Evolutionary conservation across 2,888 invertebrate species (phyloP), one percentile per base, ranked within the genome.

Genomic region (Syritta pipiens): DNA sequence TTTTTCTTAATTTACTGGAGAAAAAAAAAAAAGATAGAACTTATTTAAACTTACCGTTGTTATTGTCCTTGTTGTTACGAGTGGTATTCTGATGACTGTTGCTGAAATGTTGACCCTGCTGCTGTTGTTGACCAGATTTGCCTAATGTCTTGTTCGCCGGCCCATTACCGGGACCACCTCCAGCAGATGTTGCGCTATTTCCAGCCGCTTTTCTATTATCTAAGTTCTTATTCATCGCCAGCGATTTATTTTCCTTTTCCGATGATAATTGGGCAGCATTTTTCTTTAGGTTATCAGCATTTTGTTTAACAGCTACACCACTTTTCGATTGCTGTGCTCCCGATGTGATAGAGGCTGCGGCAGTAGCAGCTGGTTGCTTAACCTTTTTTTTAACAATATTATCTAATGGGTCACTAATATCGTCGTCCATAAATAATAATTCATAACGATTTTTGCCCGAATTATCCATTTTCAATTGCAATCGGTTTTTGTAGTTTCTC

Each of bases 361-460:
- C 30, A 59, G 81, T 81, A 68, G 83, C 81, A 81, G 84, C 67
- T 75, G 84, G 83, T 24, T 82, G 69, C 63, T 84, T 84, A 83
- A 84, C 84, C 84, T 86, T 86, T 84, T 87, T 86, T 77, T 85
- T 85, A 82, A 86, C 85, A 83, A 87, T 83, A 85, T 87, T 88
- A 86, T 88, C 89, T 87, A 88, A 87, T 85, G 88, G 87, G 85
- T 88, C 88, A 84, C 86, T 86, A 84, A 86, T 85, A 85, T 88
- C 88, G 83, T 88, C 88, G 85, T 88, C 88, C 87, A 88, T 88
- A 86, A 86, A 88, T 86, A 88, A 87, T 82, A 88, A 86, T 85
- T 88, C 88, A 86, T 88, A 88, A 84, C 88, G 88, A 86, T 88
- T 88, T 83, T 87, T 88, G 83, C 88, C 89, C 84, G 87, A 84